These are phyloP conservation scores for Listronotus oregonensis DNA, from an alignment of 1,140 invertebrate species.

Conservation along the genomic window DNA sequence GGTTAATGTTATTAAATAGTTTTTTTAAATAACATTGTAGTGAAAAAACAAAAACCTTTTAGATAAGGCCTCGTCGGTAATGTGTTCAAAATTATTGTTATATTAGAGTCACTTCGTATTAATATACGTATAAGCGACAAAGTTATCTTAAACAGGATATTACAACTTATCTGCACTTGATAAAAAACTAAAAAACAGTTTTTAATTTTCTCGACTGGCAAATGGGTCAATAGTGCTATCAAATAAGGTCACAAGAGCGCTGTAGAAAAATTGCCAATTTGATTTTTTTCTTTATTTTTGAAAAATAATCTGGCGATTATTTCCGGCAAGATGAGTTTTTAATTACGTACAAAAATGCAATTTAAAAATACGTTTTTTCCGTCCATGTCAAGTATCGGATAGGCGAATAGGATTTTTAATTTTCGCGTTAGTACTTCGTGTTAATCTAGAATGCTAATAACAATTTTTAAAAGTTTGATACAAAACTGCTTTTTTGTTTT, in stretches of 20 bases:
- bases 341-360: constrained; percentile 11
- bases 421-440: not conserved
- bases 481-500: too few species aligned
- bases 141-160: constrained; percentile 6
- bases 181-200: not conserved
- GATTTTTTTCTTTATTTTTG: constrained; percentile 8
- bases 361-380: constrained; percentile 9
- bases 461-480: too few species aligned
- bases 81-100: too few species aligned
- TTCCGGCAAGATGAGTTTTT: constrained; percentile 17
- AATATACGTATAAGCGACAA: too few species aligned
- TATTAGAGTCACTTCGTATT: too few species aligned
- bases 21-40: too few species aligned
- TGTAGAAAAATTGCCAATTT: constrained; percentile 18
- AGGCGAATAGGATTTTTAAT: not conserved
- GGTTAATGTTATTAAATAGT: too few species aligned
- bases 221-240: constrained; percentile 9
- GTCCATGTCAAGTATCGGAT: not conserved
- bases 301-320: constrained; percentile 7
- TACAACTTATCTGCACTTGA: not conserved
- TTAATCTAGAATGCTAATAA: too few species aligned
- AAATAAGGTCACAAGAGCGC: constrained; percentile 1
- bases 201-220: constrained; percentile 4
- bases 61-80: too few species aligned
- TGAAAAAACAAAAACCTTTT: too few species aligned